These are phyloP conservation scores for Anthoptus insignis DNA, from an alignment of 2,888 invertebrate species.

Conservation along the genomic window DNA sequence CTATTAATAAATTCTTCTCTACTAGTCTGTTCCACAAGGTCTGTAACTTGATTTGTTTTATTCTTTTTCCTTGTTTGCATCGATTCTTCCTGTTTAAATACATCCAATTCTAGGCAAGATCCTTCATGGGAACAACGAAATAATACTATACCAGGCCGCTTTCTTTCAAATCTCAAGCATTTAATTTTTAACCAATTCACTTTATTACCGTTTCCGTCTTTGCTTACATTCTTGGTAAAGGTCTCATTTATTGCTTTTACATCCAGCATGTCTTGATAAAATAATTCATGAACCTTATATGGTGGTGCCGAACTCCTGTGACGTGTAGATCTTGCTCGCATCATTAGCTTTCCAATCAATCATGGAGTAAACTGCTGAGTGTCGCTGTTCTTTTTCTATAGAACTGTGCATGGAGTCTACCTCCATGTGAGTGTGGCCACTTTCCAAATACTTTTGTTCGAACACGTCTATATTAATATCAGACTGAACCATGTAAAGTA, in stretches of 20 bases:
- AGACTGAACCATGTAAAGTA: too few species aligned
- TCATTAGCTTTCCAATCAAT: neutral
- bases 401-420: neutral
- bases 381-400: neutral
- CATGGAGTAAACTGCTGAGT: neutral
- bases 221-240: neutral
- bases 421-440: too few species aligned
- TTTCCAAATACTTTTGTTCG: too few species aligned
- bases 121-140: too few species aligned
- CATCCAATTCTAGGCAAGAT: too few species aligned
- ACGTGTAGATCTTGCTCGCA: neutral
- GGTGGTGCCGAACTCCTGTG: neutral
- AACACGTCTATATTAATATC: too few species aligned
- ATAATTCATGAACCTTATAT: neutral
- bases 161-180: neutral
- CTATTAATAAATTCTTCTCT: too few species aligned
- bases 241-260: neutral
- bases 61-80: too few species aligned
- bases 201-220: neutral
- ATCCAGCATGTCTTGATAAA: too few species aligned
- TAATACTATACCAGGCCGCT: neutral
- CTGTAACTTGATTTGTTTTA: too few species aligned
- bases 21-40: too few species aligned
- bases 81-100: too few species aligned
- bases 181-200: neutral